Conservation (phyloP, 1,140 invertebrate genomes). For the Calycopis cecrops region DNA sequence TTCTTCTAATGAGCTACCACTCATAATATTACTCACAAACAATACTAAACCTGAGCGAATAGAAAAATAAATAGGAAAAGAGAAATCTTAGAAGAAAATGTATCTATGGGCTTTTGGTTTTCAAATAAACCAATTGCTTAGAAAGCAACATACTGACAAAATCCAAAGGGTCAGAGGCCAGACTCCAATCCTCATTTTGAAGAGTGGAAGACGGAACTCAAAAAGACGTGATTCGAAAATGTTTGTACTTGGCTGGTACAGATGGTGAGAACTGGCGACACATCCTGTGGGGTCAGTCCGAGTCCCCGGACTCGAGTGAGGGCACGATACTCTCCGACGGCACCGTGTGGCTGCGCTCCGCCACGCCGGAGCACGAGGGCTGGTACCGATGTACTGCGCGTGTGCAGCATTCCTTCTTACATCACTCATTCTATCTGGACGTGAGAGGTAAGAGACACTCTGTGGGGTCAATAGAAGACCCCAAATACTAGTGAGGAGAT, state of each 20-base stretch:
- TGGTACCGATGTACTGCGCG: constrained; percentile 89
- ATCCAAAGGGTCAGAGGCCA: too few relatives aligned
- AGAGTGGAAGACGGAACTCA: too few relatives aligned
- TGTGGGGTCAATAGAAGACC: constrained; percentile 55
- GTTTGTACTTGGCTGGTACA: constrained; percentile 37
- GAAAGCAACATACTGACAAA: too few relatives aligned
- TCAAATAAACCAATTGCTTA: too few relatives aligned
- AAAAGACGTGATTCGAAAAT: constrained; percentile 43
- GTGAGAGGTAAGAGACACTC: constrained; percentile 83
- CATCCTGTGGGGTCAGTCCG: constrained; percentile 56
- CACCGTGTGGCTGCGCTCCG: constrained; percentile 75
- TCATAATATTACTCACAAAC: too few relatives aligned
- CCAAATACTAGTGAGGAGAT: constrained; percentile 46
- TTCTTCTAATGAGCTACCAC: too few relatives aligned
- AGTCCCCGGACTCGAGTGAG: constrained; percentile 41
- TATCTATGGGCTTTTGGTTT: too few relatives aligned
- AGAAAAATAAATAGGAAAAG: too few relatives aligned
- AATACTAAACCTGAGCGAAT: too few relatives aligned
- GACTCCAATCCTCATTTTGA: too few relatives aligned
- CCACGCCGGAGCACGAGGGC: constrained; percentile 82
- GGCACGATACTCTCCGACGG: constrained; percentile 58
- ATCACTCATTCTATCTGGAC: constrained; percentile 85
- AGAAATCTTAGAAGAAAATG: too few relatives aligned
- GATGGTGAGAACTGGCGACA: constrained; percentile 66
- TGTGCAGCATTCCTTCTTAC: constrained; percentile 84